Percentiles rank a stretch among this genome's conserved stretches.
Conservation (phyloP, 2,113 vertebrate genomes). For the Galbula dea region DNA sequence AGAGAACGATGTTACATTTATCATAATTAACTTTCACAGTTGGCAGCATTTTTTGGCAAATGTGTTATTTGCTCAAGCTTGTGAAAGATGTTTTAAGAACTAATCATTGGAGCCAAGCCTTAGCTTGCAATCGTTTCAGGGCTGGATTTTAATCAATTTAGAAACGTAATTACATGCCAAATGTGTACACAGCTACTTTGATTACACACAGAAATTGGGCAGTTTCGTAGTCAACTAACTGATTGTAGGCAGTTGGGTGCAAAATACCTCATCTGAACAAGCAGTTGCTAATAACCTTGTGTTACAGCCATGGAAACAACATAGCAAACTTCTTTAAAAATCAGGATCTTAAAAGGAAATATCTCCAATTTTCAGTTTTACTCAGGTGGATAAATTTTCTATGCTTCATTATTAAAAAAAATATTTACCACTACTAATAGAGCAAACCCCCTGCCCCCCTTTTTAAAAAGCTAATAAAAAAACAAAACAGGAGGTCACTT, state of each 20-base stretch:
- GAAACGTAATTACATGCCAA: conserved; percentile 57
- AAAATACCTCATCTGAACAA: conserved; percentile 9
- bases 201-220: conserved; percentile 55
- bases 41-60: conserved; percentile 56
- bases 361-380: neutral
- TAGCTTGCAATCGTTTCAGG: conserved; percentile 39
- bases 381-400: neutral
- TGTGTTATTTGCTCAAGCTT: conserved; percentile 31
- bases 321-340: neutral
- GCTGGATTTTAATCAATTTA: conserved; percentile 63
- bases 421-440: neutral
- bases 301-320: neutral
- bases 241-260: conserved; percentile 17
- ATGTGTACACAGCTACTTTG: conserved; percentile 62
- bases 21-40: conserved; percentile 70
- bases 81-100: conserved; percentile 53
- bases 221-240: conserved; percentile 51
- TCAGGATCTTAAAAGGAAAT: neutral
- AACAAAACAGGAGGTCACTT: neutral
- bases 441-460: too few species aligned
- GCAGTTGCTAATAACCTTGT: conserved; percentile 6
- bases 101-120: conserved; percentile 47
- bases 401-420: neutral
- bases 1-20: conserved; percentile 54
- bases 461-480: neutral